Evolutionary conservation across 1,140 invertebrate species (phyloP).

Genomic region (Nilaparvata lugens): DNA sequence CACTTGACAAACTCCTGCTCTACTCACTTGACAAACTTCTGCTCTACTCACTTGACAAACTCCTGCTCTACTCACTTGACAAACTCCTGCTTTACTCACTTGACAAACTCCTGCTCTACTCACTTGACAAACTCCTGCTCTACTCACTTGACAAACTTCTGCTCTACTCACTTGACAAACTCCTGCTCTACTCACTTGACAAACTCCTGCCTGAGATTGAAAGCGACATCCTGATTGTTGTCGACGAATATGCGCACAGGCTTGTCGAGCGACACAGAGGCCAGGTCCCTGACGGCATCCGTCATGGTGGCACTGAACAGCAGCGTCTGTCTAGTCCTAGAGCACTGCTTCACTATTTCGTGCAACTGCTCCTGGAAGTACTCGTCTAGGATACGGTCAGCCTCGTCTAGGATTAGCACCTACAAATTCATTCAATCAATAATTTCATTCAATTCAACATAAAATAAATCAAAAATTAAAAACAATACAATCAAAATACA

Average conservation of each 20-base stretch:
- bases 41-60: too few species aligned
- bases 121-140: too few species aligned
- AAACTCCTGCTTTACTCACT: too few species aligned
- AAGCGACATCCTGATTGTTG: constrained; percentile 90
- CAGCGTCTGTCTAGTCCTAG: constrained; percentile 90
- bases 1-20: too few species aligned
- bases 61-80: too few species aligned
- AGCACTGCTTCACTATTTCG: constrained; percentile 86
- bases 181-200: constrained; percentile 74
- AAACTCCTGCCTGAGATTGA: constrained; percentile 94
- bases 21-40: too few species aligned
- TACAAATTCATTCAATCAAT: too few species aligned
- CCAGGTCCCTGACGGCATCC: constrained; percentile 89
- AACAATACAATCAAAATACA: too few species aligned
- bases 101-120: too few species aligned
- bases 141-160: background rate
- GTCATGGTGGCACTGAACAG: constrained; percentile 99
- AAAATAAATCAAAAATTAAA: too few species aligned
- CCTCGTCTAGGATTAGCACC: too few species aligned
- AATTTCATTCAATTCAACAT: too few species aligned
- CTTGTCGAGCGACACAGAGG: constrained; percentile 79
- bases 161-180: constrained; percentile 66
- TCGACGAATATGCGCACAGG: constrained; percentile 93
- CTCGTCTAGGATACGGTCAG: constrained; percentile 87
- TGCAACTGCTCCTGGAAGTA: constrained; percentile 98